phyloP scores from a whole-genome alignment of 2,113 vertebrate species.

The Alaudala cheleensis region DNA sequence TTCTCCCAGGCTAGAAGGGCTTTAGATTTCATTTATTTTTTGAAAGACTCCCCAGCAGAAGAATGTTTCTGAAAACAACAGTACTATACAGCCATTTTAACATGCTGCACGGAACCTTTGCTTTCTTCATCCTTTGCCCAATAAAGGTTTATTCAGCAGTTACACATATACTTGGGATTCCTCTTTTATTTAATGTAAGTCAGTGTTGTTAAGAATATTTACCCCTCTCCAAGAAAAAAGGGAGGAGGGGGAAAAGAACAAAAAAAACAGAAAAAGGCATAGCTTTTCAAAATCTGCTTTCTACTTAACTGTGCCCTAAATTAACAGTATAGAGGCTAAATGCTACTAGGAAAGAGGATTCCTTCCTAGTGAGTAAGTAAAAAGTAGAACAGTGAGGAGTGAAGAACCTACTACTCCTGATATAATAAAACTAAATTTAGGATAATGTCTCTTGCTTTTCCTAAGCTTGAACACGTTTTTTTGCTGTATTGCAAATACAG shows the following conservation, averaged over 20 bases:
- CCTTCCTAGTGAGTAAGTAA: neutral
- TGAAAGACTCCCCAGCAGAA: neutral
- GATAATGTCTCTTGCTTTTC: neutral
- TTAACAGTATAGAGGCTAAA: constrained; percentile 24
- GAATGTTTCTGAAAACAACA: neutral
- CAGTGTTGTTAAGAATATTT: too few species aligned
- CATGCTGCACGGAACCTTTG: neutral
- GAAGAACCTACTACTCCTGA: neutral
- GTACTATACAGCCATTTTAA: neutral
- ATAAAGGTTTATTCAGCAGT: neutral
- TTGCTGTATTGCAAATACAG: too few species aligned
- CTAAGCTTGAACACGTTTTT: neutral
- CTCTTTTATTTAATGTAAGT: neutral
- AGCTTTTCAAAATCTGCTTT: neutral
- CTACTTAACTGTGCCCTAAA: neutral
- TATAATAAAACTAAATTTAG: neutral
- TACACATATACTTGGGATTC: neutral
- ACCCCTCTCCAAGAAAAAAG: too few species aligned
- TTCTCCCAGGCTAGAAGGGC: neutral
- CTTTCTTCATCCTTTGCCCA: neutral
- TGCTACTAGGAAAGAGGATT: neutral
- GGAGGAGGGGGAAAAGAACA: neutral
- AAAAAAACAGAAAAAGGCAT: neutral
- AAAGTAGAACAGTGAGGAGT: neutral
- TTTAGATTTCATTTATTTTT: neutral